These are phyloP conservation scores for Drosophila anomalata DNA, from an alignment of 2,888 invertebrate species.

Conservation along the genomic window DNA sequence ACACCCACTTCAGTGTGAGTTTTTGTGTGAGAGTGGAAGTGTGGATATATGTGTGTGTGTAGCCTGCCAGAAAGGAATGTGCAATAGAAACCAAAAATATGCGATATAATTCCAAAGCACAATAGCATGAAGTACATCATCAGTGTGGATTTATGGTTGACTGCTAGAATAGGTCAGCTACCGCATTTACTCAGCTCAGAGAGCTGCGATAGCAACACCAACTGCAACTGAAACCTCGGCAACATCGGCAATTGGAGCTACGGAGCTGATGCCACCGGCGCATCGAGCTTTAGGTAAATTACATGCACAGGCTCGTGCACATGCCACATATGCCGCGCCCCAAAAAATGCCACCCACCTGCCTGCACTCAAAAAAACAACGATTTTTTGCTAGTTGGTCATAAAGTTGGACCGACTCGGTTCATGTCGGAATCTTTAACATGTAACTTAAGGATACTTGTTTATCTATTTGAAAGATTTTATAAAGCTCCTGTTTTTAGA, in stretches of 20 bases:
- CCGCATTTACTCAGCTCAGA: constrained; percentile 66
- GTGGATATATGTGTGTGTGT: constrained; percentile 14
- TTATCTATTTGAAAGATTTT: neutral
- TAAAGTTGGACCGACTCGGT: no score
- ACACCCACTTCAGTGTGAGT: constrained; percentile 1
- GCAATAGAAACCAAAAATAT: constrained; percentile 80
- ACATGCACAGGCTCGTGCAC: constrained; percentile 62
- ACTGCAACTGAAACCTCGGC: constrained; percentile 38
- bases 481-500: neutral
- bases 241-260: constrained; percentile 40
- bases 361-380: constrained; percentile 11
- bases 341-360: constrained; percentile 13
- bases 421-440: no score
- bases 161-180: constrained; percentile 81
- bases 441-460: no score
- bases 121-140: constrained; percentile 81
- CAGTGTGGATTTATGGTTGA: constrained; percentile 82
- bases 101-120: constrained; percentile 80
- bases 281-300: constrained; percentile 71
- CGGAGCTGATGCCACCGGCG: constrained; percentile 45
- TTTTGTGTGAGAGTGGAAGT: neutral
- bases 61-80: constrained; percentile 77
- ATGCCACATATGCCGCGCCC: constrained; percentile 46
- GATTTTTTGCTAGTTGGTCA: no score
- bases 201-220: constrained; percentile 22